Percentiles rank a stretch among this genome's conserved stretches.
These are phyloP conservation scores for Dufourea novaeangliae DNA, from an alignment of 1,140 invertebrate genomes.

Conservation along the genomic window DNA sequence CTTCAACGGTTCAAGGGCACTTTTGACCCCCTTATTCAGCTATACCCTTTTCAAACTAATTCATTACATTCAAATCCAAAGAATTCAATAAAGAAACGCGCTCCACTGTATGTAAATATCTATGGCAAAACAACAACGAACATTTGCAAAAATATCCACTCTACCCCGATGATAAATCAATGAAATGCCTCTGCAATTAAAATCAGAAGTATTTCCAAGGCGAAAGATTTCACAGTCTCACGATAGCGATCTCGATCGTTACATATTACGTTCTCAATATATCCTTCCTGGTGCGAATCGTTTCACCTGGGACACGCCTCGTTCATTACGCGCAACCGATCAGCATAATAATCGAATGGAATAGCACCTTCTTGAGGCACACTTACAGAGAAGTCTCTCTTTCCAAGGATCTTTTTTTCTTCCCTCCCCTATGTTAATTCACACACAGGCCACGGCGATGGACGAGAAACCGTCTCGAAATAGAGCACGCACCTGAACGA, in stretches of 20 bases:
- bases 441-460: constrained; percentile 24
- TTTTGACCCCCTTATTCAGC: no score
- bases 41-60: no score
- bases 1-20: no score
- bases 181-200: neutral
- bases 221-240: neutral
- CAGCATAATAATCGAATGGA: neutral
- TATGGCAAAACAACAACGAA: no score
- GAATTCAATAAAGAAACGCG: no score
- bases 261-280: constrained; percentile 12
- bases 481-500: constrained; percentile 18
- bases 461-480: constrained; percentile 44
- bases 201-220: neutral
- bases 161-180: no score
- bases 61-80: no score
- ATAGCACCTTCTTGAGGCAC: no score
- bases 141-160: no score
- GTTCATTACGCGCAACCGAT: neutral
- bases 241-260: constrained; percentile 12
- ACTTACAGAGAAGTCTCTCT: neutral
- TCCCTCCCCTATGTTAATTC: constrained; percentile 16
- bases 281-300: constrained; percentile 17
- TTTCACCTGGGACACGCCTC: constrained; percentile 9
- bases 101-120: no score
- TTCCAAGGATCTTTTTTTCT: constrained; percentile 3